Base-by-base conservation (phyloP, 2,888 invertebrate species). In the Gymnocheta viridis region DNA sequence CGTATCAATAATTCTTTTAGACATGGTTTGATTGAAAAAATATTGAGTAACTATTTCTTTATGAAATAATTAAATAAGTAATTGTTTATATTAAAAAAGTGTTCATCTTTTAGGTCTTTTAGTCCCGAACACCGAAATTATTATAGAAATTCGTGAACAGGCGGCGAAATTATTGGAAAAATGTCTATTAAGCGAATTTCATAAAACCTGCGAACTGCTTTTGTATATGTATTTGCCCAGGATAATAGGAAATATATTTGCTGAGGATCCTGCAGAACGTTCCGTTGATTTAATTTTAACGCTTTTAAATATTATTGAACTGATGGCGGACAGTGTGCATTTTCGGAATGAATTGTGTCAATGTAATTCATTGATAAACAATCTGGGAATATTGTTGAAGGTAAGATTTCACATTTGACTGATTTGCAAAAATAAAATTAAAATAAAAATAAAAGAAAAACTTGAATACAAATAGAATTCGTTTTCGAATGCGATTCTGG, bases 221-320 rank as follows among this genome's bases (percentile, higher is more conserved):
- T 74, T 87, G 51, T 54, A 62, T 0, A 22, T 87, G 19, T 78
- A 89, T 4, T 56, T 87, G 7, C 14, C 86, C 3, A 27, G 6
- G 0, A 67, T 85, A 1, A 4, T 90, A 9, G 85, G 87, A 0
- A 19, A 38, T 0, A 86, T 87, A n/a, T 64, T 91, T n/a, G 44
- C 85, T 6, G 87, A 89, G 76, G 87, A 87, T 0, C 64, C 86
- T 35, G 76, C 87, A 0, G 80, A 86, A 2, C 80, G 88, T 6
- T 89, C 90, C 2, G 87, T 88, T 19, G 90, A 90, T 73, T 73
- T 89, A 1, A 66, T 90, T 10, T 69, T 90, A 1, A 84, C 88
- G 0, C 47, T 91, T 6, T 85, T 90, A 1, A 81, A 83, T 12
- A 86, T 89, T 2, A 85, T 90, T 19, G 90, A 90, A 76, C 87